Evolutionary conservation across 2,113 vertebrate species (phyloP).

Genomic region (Maccullochella peelii): DNA sequence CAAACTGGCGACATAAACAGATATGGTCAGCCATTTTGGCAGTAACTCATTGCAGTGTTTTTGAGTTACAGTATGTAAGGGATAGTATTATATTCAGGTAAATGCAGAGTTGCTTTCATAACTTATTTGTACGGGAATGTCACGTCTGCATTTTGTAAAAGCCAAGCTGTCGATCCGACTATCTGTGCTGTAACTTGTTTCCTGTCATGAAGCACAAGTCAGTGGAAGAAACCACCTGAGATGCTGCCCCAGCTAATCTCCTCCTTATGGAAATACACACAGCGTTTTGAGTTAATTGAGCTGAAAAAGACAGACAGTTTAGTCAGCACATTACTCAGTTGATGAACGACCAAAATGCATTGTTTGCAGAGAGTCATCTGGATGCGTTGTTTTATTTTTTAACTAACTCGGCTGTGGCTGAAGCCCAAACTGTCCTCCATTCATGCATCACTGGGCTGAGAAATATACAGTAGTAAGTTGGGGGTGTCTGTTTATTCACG

Average conservation of each 20-base stretch:
- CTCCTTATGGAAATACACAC: conserved; percentile 56
- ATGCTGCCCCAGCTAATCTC: conserved; percentile 48
- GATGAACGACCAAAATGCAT: conserved; percentile 64
- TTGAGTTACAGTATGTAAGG: conserved; percentile 28
- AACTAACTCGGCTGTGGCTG: conserved; percentile 23
- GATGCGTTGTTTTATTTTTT: conserved; percentile 24
- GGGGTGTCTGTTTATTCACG: conserved; percentile 48
- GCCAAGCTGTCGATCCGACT: conserved; percentile 33
- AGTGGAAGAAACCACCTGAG: conserved; percentile 64
- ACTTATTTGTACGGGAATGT: conserved; percentile 42
- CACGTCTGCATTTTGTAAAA: conserved; percentile 41
- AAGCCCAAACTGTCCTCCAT: conserved; percentile 20
- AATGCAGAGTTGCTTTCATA: conserved; percentile 31
- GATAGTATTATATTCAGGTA: conserved; percentile 18
- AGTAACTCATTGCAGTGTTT: conserved; percentile 19
- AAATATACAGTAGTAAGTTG: conserved; percentile 47
- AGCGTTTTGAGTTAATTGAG: conserved; percentile 65
- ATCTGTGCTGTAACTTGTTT: conserved; percentile 49
- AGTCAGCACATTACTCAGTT: conserved; percentile 72
- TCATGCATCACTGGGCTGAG: conserved; percentile 34
- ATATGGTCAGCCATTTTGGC: not conserved
- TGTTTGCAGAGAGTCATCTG: conserved; percentile 57
- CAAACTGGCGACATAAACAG: conserved; percentile 15
- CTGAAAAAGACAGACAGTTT: conserved; percentile 50
- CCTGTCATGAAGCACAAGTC: conserved; percentile 59